phyloP scores from a whole-genome alignment of 2,113 vertebrate genomes.

The Corvus cornix region DNA sequence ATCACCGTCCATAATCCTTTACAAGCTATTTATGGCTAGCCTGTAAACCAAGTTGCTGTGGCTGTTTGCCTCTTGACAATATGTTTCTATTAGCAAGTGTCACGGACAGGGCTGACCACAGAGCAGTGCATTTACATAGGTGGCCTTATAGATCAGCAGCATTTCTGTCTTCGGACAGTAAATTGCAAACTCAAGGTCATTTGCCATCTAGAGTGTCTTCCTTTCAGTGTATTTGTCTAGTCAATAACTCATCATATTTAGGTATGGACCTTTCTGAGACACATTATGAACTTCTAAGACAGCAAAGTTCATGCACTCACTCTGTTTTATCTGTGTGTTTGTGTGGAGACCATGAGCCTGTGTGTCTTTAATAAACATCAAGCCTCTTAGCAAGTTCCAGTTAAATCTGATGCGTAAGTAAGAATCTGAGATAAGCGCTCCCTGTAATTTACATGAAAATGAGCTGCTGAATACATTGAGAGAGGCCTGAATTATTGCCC shows the following conservation, averaged over 20 bases:
- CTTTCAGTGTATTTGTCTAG: neutral
- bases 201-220: neutral
- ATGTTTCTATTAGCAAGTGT: neutral
- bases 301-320: accelerated
- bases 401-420: neutral
- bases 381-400: neutral
- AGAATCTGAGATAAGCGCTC: neutral
- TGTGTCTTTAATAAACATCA: neutral
- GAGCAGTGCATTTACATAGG: accelerated
- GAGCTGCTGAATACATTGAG: neutral
- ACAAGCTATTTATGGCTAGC: neutral
- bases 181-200: neutral
- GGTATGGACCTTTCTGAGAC: neutral
- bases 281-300: neutral
- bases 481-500: neutral
- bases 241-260: neutral
- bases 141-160: neutral
- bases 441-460: neutral
- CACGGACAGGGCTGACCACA: neutral
- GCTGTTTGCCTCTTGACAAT: neutral
- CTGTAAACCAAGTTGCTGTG: neutral
- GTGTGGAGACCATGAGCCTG: neutral
- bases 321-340: neutral
- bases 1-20: neutral
- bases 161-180: neutral